A percentile compares a stretch with the other conserved stretches of the same genome.
phyloP scores from a whole-genome alignment of 2,888 invertebrate species.

The Dorcus parallelipipedus region DNA sequence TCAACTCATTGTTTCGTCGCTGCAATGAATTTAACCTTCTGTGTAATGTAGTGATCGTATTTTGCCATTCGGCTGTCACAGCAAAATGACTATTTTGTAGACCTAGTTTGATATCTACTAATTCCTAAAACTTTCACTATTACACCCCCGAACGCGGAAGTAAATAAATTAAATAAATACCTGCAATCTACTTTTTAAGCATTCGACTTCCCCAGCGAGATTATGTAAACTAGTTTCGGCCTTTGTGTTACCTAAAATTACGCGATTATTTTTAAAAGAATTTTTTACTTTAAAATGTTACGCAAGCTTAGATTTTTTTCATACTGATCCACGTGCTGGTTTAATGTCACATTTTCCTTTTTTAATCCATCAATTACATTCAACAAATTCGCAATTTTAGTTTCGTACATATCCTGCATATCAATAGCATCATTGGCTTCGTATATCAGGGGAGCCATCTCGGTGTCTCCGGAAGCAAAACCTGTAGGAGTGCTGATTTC shows the following conservation, averaged over 20 bases:
- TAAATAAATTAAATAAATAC: conserved; percentile 1
- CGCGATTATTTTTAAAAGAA: not conserved
- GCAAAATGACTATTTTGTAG: conserved; percentile 21
- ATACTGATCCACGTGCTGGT: conserved; percentile 17
- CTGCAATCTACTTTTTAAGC: conserved; percentile 20
- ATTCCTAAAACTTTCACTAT: conserved; percentile 10
- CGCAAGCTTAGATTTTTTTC: conserved; percentile 19
- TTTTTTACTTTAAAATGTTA: conserved; percentile 1
- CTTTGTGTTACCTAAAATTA: conserved; percentile 18
- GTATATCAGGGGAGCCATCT: conserved; percentile 4
- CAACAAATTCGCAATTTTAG: conserved; percentile 20
- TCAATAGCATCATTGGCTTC: conserved; percentile 5
- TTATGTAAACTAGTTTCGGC: conserved; percentile 20
- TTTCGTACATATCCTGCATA: conserved; percentile 13
- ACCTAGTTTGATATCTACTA: conserved; percentile 23
- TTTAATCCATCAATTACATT: conserved; percentile 19
- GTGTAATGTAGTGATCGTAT: conserved; percentile 17
- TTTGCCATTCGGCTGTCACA: conserved; percentile 24
- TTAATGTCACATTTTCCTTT: conserved; percentile 18
- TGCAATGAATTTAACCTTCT: conserved; percentile 20
- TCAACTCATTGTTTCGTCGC: conserved; percentile 17
- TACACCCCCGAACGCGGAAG: not conserved
- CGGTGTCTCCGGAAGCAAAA: conserved; percentile 12
- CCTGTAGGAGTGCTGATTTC: conserved; percentile 19
- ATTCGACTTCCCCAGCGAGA: conserved; percentile 21